Evolutionary conservation across 2,113 vertebrate genomes (phyloP).

Genomic region (Circaetus cinerascens): DNA sequence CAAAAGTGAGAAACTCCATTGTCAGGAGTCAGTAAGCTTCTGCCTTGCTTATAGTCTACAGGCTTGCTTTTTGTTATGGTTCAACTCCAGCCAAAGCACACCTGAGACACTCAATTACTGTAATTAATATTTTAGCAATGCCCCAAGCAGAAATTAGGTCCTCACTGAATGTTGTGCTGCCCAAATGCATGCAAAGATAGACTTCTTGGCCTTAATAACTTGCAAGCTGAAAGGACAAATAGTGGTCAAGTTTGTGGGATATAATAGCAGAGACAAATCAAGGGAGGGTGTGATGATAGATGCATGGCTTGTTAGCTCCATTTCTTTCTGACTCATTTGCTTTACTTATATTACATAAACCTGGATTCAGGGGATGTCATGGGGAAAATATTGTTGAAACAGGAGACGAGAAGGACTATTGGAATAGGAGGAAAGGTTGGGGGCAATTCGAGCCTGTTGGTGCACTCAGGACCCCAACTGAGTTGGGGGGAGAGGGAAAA

Average conservation of each 20-base stretch:
- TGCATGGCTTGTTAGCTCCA: constrained; percentile 14
- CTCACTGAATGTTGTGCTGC: background rate
- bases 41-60: background rate
- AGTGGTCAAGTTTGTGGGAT: constrained; percentile 13
- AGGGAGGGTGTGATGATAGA: constrained; percentile 27
- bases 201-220: background rate
- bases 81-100: constrained; percentile 25
- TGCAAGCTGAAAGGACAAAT: constrained; percentile 10
- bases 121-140: constrained; percentile 1
- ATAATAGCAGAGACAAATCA: background rate
- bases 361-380: background rate
- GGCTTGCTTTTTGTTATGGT: background rate
- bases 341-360: constrained; percentile 34
- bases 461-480: background rate
- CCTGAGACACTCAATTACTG: constrained; percentile 20
- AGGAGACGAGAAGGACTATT: background rate
- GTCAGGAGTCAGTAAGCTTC: background rate
- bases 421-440: background rate
- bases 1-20: background rate
- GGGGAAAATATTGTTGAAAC: constrained; percentile 29
- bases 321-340: constrained; percentile 43
- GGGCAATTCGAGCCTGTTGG: background rate
- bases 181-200: background rate
- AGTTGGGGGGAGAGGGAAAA: background rate
- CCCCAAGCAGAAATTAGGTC: constrained; percentile 9